phyloP scores from a whole-genome alignment of 2,888 invertebrate species.

The Mantis religiosa region DNA sequence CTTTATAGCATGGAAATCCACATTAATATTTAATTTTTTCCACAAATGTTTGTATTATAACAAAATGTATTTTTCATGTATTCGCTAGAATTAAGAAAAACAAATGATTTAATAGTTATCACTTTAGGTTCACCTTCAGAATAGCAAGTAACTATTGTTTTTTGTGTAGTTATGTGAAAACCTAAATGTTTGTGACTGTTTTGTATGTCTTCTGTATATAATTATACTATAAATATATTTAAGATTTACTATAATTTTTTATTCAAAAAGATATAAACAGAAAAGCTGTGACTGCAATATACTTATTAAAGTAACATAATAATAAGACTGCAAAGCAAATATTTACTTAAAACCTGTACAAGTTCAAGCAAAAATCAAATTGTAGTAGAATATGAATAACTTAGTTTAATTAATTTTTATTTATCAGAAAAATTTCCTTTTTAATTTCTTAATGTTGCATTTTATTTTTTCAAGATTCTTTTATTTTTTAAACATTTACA shows the following conservation, averaged over 20 bases:
- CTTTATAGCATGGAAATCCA: not conserved
- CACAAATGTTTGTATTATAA: not conserved
- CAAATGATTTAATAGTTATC: not conserved
- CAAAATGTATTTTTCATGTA: not conserved
- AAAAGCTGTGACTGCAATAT: not conserved
- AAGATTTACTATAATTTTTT: not conserved
- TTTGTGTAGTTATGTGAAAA: not conserved
- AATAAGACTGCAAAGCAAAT: not conserved
- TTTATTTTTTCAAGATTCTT: too few relatives aligned
- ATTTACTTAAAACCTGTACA: not conserved
- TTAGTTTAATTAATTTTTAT: too few relatives aligned
- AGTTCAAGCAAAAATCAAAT: too few relatives aligned
- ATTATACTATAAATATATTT: not conserved
- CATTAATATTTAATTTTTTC: not conserved
- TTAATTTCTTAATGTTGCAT: too few relatives aligned
- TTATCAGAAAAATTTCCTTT: too few relatives aligned
- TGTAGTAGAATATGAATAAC: too few relatives aligned
- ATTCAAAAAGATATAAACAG: not conserved
- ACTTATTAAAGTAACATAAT: not conserved
- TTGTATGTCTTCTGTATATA: not conserved
- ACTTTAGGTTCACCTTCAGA: not conserved
- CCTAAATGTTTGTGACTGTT: not conserved
- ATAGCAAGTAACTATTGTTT: not conserved
- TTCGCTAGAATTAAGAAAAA: not conserved
- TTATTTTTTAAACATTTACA: too few relatives aligned